Base-by-base conservation (phyloP, 1,140 invertebrate genomes). In the Magallana gigas region DNA sequence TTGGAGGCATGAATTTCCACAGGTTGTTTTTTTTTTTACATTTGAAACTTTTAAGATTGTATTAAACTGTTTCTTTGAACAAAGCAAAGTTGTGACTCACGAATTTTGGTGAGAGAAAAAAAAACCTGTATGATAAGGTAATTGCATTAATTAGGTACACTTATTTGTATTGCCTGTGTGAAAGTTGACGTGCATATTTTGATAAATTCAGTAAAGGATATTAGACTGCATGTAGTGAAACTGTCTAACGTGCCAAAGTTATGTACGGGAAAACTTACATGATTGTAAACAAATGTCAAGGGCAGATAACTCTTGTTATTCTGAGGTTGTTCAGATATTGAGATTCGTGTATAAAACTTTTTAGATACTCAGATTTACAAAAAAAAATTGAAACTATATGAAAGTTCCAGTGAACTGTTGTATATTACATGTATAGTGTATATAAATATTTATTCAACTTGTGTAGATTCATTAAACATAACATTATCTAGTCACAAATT, bases 261-360 rank as follows among this genome's bases (percentile, higher is more conserved):
- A 29, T 76, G 29, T 76, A 76, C 36, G 23, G 36, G 68, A 76
- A 76, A 64, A 76, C 68, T 64, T 64, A 64, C 60, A 64, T 23
- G 23, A 23, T 62, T n/a, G 23, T 76, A 29, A 76, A 36, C 68
- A 76, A 76, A 76, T 18, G 16, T 64, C 68, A 76, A 76, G 68
- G 68, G 11, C 36, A 76, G 68, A 76, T 76, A 76, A 76, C 68
- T 76, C 68, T 76, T 36, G 36, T 23, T 29, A 23, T 48, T 48
- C 36, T 48, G 36, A 48, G 36, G 36, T 48, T 48, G 3, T 48
- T 48, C 36, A 48, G 36, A 29, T 71, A 29, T 76, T 36, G 18
- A 18, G 18, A 11, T 23, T 71, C 11, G 0, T 48, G 14, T 9
- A 76, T 29, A 29, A 48, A 36, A 29, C 23, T 48, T 48, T 48